A percentile compares a stretch with the other conserved stretches of the same genome.
These are phyloP conservation scores for Telmatherina bonti DNA, from an alignment of 2,797 vertebrate genomes.

Conservation along the genomic window DNA sequence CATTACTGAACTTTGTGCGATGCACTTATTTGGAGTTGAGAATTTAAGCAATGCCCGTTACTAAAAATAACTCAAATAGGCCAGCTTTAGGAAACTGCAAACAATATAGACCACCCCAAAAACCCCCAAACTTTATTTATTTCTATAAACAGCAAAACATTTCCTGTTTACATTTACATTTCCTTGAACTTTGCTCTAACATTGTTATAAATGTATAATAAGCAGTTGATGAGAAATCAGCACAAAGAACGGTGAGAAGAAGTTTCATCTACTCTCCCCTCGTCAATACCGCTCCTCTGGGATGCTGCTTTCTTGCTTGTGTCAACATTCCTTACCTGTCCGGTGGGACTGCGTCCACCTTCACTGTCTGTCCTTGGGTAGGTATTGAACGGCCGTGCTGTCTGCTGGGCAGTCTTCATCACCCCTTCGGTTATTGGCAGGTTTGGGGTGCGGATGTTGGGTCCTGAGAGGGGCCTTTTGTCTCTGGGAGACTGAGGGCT, in stretches of 20 bases:
- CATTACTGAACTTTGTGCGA: too few species aligned
- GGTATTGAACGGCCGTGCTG: conserved; percentile 90
- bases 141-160: not conserved
- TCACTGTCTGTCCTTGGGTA: conserved; percentile 91
- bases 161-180: too few species aligned
- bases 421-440: conserved; percentile 84
- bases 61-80: too few species aligned
- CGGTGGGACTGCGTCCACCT: conserved; percentile 80
- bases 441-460: conserved; percentile 88
- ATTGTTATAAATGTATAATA: not conserved
- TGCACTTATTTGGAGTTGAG: too few species aligned
- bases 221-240: not conserved
- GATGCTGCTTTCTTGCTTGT: not conserved
- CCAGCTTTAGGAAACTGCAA: not conserved
- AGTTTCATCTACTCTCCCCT: not conserved
- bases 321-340: conserved; percentile 82
- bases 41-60: too few species aligned
- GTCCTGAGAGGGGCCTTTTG: conserved; percentile 92
- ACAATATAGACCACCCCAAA: not conserved
- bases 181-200: too few species aligned
- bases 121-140: not conserved
- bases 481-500: conserved; percentile 88
- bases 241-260: not conserved
- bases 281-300: not conserved
- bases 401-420: conserved; percentile 84